Percentiles rank a stretch among this genome's conserved stretches.
phyloP scores from a whole-genome alignment of 35 echinoderm and acorn worm genomes.

The Ptychodera flava region DNA sequence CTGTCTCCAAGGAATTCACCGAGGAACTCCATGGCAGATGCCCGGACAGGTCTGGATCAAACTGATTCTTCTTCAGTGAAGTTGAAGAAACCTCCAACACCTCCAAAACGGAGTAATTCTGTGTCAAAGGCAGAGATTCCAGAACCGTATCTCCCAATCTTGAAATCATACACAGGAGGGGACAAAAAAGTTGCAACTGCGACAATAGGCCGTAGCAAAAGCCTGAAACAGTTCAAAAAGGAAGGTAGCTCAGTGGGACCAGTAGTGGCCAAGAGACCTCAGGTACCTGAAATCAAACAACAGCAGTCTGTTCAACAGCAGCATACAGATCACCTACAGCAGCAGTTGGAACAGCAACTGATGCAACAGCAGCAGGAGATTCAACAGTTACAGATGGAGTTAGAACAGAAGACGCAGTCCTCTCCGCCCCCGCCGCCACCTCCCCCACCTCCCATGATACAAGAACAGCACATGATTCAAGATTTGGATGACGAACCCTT shows the following conservation, averaged over 20 bases:
- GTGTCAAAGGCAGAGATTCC: slow-evolving; percentile 12
- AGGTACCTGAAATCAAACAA: slow-evolving; percentile 8
- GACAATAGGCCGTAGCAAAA: slow-evolving; percentile 91
- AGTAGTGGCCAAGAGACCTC: background rate
- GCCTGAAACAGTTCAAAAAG: slow-evolving; percentile 79
- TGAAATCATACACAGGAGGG: slow-evolving; percentile 52
- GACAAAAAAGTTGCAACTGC: slow-evolving; percentile 39
- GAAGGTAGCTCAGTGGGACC: slow-evolving; percentile 9
- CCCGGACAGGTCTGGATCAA: background rate
- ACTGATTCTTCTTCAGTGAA: slow-evolving; percentile 19
- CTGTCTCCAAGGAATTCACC: background rate
- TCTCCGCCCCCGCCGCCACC: background rate
- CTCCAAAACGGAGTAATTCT: slow-evolving; percentile 75
- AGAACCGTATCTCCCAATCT: slow-evolving; percentile 7
- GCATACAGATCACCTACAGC: background rate
- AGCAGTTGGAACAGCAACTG: background rate
- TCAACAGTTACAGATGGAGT: background rate
- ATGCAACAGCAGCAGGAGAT: slow-evolving; percentile 8
- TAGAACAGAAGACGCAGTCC: background rate
- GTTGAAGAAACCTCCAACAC: slow-evolving; percentile 63
- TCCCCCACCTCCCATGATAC: background rate
- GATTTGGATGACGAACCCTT: background rate
- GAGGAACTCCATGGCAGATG: background rate
- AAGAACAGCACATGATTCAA: background rate
- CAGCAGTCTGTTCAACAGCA: background rate